Evolutionary conservation across 2,888 invertebrate genomes (phyloP), one percentile per base, ranked within the genome.

Genomic region (Tetragnatha montana): DNA sequence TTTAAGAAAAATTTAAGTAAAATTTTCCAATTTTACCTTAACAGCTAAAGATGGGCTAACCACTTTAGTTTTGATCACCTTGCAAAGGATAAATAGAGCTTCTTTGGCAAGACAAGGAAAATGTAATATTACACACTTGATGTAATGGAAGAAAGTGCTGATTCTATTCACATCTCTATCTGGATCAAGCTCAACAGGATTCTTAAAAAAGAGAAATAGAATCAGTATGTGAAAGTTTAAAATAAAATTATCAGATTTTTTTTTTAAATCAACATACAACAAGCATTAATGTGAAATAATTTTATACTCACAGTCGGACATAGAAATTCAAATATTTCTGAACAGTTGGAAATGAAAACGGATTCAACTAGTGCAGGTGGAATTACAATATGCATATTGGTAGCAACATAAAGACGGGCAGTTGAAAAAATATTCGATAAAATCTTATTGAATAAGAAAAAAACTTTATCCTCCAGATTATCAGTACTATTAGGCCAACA

Each of bases 51-150:
- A 35, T 17, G 70, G 73, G 10, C 79, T 76, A 69, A 76, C 22
- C 35, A 60, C 22, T 70, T 84, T 85, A 17, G 22, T 74, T 47
- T 81, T 79, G n/a, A 85, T n/a, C 22, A 68, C 22, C 79, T 85
- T 87, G 19, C 84, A 88, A 49, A 90, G 69, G 14, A 68, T 74
- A 75, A 78, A 90, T 68, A 90, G n/a, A 14, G 84, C 82, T 81
- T 84, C 84, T 35, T 76, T 88, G 80, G 80, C 75, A 17, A 81
- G 75, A 35, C 87, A 90, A 60, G 90, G 90, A 68, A 76, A 83
- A 7, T 80, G 50, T 51, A 90, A 47, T 47, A 88, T 85, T 17
- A 81, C 19, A n/a, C 81, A 47, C 60, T 69, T 73, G 49, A 90
- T 60, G 19, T 79, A 84, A 60, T 84, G 83, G 17, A 90, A 80